These are phyloP conservation scores for Nannospalax galili DNA, from an alignment of 2,113 vertebrate species.

Conservation along the genomic window DNA sequence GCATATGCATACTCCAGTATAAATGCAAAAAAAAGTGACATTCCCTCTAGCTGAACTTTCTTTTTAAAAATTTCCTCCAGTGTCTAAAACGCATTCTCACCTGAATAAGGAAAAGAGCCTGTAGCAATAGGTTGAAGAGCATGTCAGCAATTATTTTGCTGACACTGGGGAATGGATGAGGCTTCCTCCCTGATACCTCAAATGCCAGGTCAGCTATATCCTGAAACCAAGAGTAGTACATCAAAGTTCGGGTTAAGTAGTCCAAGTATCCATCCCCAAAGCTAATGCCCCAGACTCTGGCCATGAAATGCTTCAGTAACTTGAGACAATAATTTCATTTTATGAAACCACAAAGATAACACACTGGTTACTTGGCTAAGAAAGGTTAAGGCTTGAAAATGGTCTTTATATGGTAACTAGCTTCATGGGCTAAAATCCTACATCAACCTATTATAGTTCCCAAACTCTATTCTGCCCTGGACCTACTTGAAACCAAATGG, in stretches of 20 bases:
- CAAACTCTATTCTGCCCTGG: neutral
- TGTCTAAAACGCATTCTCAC: constrained; percentile 82
- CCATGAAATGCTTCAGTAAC: neutral
- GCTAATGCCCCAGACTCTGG: neutral
- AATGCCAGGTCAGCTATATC: constrained; percentile 98
- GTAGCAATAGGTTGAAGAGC: constrained; percentile 97
- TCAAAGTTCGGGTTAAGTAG: neutral
- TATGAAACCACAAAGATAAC: neutral
- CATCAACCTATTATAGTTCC: neutral
- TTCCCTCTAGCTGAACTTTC: neutral
- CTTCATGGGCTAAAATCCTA: neutral
- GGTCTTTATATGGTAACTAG: neutral
- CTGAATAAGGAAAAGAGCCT: constrained; percentile 99
- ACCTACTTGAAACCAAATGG: constrained; percentile 98
- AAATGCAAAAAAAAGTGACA: neutral
- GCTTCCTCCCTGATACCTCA: constrained; percentile 96
- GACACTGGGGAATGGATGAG: constrained; percentile 96
- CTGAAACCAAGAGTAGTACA: constrained; percentile 82
- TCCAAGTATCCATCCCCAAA: neutral
- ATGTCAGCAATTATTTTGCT: constrained; percentile 99
- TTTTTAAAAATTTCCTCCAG: neutral
- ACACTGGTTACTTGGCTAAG: neutral
- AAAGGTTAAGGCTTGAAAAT: neutral
- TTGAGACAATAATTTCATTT: neutral
- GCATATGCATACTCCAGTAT: neutral